These are phyloP conservation scores for Nettapus auritus DNA, from an alignment of 2,113 vertebrate genomes.

Conservation along the genomic window DNA sequence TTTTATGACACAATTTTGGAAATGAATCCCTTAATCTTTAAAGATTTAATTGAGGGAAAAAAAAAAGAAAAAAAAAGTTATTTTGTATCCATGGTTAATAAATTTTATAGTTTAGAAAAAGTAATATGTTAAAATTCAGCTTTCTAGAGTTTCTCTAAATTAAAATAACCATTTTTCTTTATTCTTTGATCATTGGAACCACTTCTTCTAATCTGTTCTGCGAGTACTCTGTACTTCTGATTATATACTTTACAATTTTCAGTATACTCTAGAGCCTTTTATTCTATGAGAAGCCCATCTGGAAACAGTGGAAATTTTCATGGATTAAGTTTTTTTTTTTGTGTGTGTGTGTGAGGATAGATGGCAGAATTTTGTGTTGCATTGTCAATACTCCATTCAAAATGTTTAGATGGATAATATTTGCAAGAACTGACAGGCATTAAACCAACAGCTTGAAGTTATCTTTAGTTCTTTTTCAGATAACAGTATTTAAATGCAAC, in stretches of 20 bases:
- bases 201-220: neutral
- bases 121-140: neutral
- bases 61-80: neutral
- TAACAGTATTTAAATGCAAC: neutral
- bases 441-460: constrained; percentile 33
- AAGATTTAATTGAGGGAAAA: neutral
- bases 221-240: neutral
- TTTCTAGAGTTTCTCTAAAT: neutral
- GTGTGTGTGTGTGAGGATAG: neutral
- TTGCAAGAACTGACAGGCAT: neutral
- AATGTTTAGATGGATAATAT: constrained; percentile 34
- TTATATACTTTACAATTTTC: neutral
- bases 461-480: neutral
- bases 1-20: neutral
- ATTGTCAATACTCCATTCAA: neutral
- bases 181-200: neutral
- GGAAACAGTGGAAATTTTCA: neutral
- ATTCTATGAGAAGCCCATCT: neutral
- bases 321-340: neutral
- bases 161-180: neutral
- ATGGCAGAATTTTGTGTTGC: neutral
- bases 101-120: neutral
- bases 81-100: neutral
- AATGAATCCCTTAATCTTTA: neutral
- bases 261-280: neutral